Conservation (phyloP, 2,113 vertebrate species). For the Aegithalos caudatus region DNA sequence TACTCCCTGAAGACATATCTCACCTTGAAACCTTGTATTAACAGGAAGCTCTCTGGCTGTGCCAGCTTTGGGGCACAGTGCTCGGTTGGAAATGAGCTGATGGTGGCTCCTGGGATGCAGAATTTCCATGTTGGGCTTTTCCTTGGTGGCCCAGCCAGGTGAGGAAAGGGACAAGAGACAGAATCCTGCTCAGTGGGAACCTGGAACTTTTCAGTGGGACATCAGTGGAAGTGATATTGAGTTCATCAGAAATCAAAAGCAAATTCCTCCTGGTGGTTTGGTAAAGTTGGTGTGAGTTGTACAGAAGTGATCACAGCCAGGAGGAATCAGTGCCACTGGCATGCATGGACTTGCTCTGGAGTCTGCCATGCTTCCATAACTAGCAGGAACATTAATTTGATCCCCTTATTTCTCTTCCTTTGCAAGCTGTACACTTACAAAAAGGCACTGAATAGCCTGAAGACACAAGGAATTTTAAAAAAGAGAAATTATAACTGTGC, state of each 20-base stretch:
- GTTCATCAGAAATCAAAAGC: too few species aligned
- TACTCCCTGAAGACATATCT: not conserved
- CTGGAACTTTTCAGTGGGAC: not conserved
- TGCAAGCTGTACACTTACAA: not conserved
- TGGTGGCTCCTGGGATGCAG: not conserved
- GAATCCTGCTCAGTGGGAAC: not conserved
- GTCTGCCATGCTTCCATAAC: not conserved
- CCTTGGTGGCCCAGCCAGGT: not conserved
- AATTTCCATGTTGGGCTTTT: not conserved
- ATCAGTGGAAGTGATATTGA: too few species aligned
- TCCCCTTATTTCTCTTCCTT: not conserved
- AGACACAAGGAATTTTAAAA: not conserved
- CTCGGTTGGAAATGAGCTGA: accelerated
- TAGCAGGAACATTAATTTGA: not conserved
- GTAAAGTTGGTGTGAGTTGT: not conserved
- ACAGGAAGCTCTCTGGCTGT: not conserved
- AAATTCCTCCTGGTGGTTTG: not conserved
- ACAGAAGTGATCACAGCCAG: not conserved
- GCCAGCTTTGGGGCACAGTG: not conserved
- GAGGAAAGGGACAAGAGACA: not conserved
- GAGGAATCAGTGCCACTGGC: not conserved
- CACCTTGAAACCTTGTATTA: not conserved
- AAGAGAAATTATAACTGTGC: not conserved
- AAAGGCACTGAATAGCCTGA: not conserved
- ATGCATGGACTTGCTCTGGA: not conserved